Percentiles rank a stretch among this genome's conserved stretches.
These are phyloP conservation scores for Eupithecia pulchellata DNA, from an alignment of 2,888 invertebrate species.

Conservation along the genomic window DNA sequence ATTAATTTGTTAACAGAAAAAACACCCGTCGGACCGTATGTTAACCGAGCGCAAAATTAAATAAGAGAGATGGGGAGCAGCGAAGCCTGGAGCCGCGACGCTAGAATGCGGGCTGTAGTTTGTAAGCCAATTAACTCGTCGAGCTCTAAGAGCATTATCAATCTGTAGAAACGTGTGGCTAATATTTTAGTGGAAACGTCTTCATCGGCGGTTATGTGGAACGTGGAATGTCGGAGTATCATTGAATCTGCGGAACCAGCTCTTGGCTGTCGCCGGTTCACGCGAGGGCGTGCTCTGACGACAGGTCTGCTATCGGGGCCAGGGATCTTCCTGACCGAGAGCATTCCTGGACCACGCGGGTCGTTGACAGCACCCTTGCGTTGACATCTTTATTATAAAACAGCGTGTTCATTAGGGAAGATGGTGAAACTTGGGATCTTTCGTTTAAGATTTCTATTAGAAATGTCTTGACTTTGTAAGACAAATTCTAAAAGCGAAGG, in stretches of 20 bases:
- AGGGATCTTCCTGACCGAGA: constrained; percentile 43
- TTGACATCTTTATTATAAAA: constrained; percentile 11
- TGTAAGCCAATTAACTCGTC: constrained; percentile 61
- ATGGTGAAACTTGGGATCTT: neutral
- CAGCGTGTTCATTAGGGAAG: neutral
- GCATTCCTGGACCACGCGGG: constrained; percentile 59
- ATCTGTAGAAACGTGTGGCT: constrained; percentile 59
- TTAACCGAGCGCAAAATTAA: constrained; percentile 67
- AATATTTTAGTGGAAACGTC: constrained; percentile 55
- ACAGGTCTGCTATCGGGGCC: constrained; percentile 33
- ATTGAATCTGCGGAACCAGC: constrained; percentile 47
- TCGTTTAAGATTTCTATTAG: neutral
- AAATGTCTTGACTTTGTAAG: neutral
- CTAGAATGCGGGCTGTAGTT: constrained; percentile 52
- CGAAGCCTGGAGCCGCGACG: constrained; percentile 29
- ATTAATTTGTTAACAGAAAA: constrained; percentile 83
- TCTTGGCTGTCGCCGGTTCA: constrained; percentile 27
- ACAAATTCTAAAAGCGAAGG: neutral
- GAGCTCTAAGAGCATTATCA: constrained; percentile 59
- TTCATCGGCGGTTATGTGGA: constrained; percentile 48
- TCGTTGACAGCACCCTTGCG: constrained; percentile 72
- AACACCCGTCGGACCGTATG: constrained; percentile 66
- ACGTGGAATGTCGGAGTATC: constrained; percentile 40
- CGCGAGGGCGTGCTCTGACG: constrained; percentile 33
- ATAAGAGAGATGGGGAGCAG: constrained; percentile 54